Evolutionary conservation across 2,797 vertebrate genomes (phyloP).

Genomic region (Ispidina picta): DNA sequence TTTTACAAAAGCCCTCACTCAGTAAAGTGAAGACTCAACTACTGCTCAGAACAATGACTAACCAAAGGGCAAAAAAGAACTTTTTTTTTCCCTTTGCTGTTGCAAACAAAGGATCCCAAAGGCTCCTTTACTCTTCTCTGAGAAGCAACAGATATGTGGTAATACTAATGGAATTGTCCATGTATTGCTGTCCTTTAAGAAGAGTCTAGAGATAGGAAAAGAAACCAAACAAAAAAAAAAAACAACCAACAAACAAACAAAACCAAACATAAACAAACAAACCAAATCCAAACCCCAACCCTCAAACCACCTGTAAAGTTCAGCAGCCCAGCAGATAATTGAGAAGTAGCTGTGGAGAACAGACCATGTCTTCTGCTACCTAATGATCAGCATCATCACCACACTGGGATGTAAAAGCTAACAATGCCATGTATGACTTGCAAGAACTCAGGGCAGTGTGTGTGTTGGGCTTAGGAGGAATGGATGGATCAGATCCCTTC

Average conservation of each 20-base stretch:
- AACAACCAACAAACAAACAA: not conserved
- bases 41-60: not conserved
- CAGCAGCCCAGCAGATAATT: not conserved
- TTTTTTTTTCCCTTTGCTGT: not conserved
- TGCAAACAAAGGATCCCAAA: not conserved
- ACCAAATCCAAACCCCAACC: not conserved
- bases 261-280: not conserved
- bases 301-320: not conserved
- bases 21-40: not conserved
- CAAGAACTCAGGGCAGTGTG: not conserved
- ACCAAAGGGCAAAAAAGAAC: not conserved
- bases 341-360: not conserved
- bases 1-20: not conserved
- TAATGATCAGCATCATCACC: not conserved
- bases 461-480: fast-evolving
- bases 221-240: not conserved
- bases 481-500: not conserved
- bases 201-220: not conserved
- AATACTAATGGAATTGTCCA: not conserved
- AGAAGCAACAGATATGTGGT: not conserved
- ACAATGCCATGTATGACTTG: not conserved
- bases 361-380: not conserved
- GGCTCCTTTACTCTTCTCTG: not conserved
- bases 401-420: not conserved
- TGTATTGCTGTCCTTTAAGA: not conserved